A percentile compares a stretch with the other conserved stretches of the same genome.
These are phyloP conservation scores for Dorcus parallelipipedus DNA, from an alignment of 2,888 invertebrate species.

Conservation along the genomic window DNA sequence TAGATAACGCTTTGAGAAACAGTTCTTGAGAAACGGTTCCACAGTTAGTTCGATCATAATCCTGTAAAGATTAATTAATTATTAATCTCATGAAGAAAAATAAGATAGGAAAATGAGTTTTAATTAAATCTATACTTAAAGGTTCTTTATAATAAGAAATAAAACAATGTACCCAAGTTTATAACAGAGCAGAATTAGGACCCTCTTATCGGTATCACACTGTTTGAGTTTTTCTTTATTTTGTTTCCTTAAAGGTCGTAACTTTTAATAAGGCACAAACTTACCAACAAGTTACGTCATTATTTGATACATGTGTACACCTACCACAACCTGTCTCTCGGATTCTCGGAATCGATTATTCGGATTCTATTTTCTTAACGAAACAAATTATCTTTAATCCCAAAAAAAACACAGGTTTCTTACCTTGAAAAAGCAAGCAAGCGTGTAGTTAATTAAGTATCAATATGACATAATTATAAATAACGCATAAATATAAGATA, in stretches of 20 bases:
- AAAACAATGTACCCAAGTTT: slow-evolving; percentile 3
- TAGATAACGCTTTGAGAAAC: slow-evolving; percentile 63
- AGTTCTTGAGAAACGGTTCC: slow-evolving; percentile 64
- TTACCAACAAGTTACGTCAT: slow-evolving; percentile 14
- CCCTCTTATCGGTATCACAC: neutral
- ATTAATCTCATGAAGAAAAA: neutral
- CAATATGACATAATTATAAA: no score
- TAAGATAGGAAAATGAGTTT: neutral
- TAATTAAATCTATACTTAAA: neutral
- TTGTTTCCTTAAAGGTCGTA: slow-evolving; percentile 22
- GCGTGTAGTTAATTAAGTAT: no score
- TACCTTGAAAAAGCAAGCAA: no score
- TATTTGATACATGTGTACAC: slow-evolving; percentile 9
- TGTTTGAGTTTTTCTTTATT: slow-evolving; percentile 16
- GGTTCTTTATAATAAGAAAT: neutral
- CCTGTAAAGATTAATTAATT: slow-evolving; percentile 47
- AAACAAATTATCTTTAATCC: no score
- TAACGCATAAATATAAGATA: no score
- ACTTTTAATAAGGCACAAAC: slow-evolving; percentile 25
- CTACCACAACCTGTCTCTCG: slow-evolving; percentile 1
- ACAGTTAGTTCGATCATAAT: slow-evolving; percentile 65
- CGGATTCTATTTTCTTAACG: neutral
- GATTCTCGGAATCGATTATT: neutral
- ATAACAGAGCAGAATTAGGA: neutral
- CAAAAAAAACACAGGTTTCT: no score